Base-by-base conservation (phyloP, 2,888 invertebrate genomes). In the Leucania comma region DNA sequence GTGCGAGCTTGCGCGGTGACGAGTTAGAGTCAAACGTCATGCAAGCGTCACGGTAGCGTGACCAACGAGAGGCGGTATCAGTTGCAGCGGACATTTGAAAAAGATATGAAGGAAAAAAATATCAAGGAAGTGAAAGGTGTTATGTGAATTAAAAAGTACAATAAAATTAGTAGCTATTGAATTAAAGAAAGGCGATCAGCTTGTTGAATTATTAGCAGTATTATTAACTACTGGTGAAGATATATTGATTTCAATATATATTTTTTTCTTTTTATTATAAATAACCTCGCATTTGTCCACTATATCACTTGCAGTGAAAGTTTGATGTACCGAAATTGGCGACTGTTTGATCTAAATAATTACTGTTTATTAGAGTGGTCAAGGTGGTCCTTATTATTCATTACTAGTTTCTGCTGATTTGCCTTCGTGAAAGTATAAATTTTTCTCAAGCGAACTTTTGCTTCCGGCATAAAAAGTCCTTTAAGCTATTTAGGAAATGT, bases 1-100 rank as follows among this genome's bases (percentile, higher is more conserved):
- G 94, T 94, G 94, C 84, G 88, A 82, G 91, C 90, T 88, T 88
- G 83, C 86, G 86, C 87, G 72, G 75, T 84, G 83, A 86, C 77
- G 86, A 72, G 82, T 86, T 82, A 77, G 78, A 80, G 72, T 79
- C 61, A 79, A 71, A 57, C 75, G 70, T 80, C 75, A 74, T 66
- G 67, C 46, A 56, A 24, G 68, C 72, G 82, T 81, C 78, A 74
- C 75, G 72, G 84, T 69, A 79, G 86, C 86, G 82, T 87, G 89
- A 88, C 86, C 87, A 87, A 88, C 75, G 74, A 68, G 78, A 86
- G 72, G 73, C 68, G 90, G 90, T 73, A 77, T 46, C 69, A 87
- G 74, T 91, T 80, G 48, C n/a, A 84, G 92, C 91, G 91, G 72
- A 58, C 57, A 53, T 24, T 51, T 35, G 22, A 60, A 29, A 38